These are phyloP conservation scores for Semnopithecus entellus DNA, from an alignment of 2,113 vertebrate species.

Conservation along the genomic window DNA sequence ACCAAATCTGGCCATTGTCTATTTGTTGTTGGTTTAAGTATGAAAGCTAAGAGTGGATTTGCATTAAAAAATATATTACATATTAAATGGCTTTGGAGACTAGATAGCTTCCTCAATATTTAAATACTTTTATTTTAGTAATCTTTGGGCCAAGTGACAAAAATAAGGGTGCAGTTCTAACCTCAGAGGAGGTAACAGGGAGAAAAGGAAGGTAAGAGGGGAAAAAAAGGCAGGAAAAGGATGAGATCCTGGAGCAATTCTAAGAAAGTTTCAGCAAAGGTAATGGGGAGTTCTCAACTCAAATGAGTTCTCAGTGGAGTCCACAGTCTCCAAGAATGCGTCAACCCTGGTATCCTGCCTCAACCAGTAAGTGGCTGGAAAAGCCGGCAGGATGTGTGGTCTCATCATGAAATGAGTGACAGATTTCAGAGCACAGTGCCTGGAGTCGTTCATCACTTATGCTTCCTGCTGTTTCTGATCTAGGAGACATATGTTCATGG, in stretches of 20 bases:
- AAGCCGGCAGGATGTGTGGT: not conserved
- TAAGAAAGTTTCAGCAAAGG: not conserved
- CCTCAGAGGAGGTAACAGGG: not conserved
- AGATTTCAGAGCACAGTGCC: not conserved
- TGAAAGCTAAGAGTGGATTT: not conserved
- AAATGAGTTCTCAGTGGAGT: not conserved
- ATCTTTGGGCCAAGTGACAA: not conserved
- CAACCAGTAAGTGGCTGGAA: not conserved
- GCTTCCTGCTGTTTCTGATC: not conserved
- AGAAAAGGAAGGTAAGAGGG: not conserved
- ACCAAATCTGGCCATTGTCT: not conserved
- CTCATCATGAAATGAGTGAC: not conserved
- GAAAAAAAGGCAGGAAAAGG: not conserved
- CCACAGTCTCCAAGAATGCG: not conserved
- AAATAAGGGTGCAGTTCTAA: not conserved
- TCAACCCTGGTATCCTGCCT: not conserved
- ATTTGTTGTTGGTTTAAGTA: not conserved
- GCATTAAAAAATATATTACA: too few relatives aligned
- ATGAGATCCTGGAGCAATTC: not conserved
- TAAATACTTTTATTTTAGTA: not conserved
- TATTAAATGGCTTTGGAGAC: not conserved
- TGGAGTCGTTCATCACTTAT: not conserved
- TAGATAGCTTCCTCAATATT: not conserved
- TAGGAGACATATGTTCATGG: not conserved
- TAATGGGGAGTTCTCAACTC: not conserved